These are phyloP conservation scores for Seriola dumerili DNA, from an alignment of 2,113 vertebrate genomes.

Conservation along the genomic window DNA sequence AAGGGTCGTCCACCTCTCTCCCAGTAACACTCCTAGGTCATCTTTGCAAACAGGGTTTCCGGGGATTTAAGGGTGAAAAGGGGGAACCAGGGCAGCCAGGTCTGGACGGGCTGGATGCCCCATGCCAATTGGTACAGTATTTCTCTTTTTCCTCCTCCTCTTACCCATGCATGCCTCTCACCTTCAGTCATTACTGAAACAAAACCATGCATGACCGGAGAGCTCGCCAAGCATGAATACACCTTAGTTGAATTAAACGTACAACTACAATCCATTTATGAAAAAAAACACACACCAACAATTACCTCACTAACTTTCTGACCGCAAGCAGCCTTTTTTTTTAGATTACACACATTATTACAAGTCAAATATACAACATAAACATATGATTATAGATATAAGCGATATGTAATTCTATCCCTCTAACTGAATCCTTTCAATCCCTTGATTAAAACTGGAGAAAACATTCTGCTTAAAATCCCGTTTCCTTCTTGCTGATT, in stretches of 20 bases:
- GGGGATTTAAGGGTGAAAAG: slow-evolving; percentile 99
- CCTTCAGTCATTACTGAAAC: slow-evolving; percentile 47
- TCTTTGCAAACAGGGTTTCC: slow-evolving; percentile 99
- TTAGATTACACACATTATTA: slow-evolving; percentile 11
- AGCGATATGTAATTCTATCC: slow-evolving; percentile 25
- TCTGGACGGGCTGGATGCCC: slow-evolving; percentile 99
- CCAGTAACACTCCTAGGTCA: slow-evolving; percentile 97
- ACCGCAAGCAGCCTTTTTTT: slow-evolving; percentile 70
- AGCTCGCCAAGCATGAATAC: slow-evolving; percentile 51
- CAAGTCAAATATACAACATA: slow-evolving; percentile 9
- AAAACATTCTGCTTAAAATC: slow-evolving; percentile 27
- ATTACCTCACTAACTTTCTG: slow-evolving; percentile 58
- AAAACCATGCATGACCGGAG: slow-evolving; percentile 55
- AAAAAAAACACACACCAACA: neutral
- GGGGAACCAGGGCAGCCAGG: slow-evolving; percentile 99
- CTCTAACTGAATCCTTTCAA: slow-evolving; percentile 67
- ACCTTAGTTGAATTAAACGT: slow-evolving; percentile 15
- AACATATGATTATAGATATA: neutral
- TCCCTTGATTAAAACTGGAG: slow-evolving; percentile 53
- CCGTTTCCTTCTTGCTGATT: slow-evolving; percentile 41
- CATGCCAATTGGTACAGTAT: slow-evolving; percentile 99
- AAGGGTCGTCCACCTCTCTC: slow-evolving; percentile 76
- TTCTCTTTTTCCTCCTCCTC: slow-evolving; percentile 91
- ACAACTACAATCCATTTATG: neutral
- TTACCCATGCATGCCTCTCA: slow-evolving; percentile 89